phyloP scores from a whole-genome alignment of 2,888 invertebrate genomes.

The Cistogaster globosa region DNA sequence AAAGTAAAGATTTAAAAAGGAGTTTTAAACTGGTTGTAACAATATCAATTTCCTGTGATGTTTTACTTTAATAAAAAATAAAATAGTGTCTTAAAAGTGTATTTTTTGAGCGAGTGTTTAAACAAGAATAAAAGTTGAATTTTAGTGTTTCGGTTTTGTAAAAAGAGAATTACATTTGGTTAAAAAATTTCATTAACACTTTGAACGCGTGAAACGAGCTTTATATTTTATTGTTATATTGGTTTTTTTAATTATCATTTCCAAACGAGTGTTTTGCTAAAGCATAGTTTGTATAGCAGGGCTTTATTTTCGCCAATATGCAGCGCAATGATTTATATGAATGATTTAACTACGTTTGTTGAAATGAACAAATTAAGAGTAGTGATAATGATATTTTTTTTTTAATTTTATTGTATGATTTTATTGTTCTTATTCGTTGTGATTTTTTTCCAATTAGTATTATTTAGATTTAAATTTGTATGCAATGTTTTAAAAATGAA shows the following conservation, averaged over 20 bases:
- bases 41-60: slow-evolving; percentile 32
- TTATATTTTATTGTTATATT: slow-evolving; percentile 49
- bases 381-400: slow-evolving; percentile 64
- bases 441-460: too few species aligned
- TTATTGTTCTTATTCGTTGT: background rate
- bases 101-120: slow-evolving; percentile 36
- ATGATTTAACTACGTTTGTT: slow-evolving; percentile 36
- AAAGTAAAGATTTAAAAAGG: slow-evolving; percentile 45
- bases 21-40: slow-evolving; percentile 46
- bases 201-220: slow-evolving; percentile 72
- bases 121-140: slow-evolving; percentile 18
- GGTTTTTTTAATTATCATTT: slow-evolving; percentile 61
- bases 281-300: slow-evolving; percentile 59
- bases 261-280: slow-evolving; percentile 67
- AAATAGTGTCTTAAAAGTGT: slow-evolving; percentile 10
- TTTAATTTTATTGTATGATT: slow-evolving; percentile 16
- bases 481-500: too few species aligned
- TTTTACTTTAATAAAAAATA: slow-evolving; percentile 1
- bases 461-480: too few species aligned
- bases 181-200: slow-evolving; percentile 68
- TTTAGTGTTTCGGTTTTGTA: slow-evolving; percentile 50
- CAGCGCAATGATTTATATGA: slow-evolving; percentile 61
- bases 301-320: slow-evolving; percentile 59
- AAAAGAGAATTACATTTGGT: slow-evolving; percentile 8
- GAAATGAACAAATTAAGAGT: slow-evolving; percentile 28